Evolutionary conservation across 2,888 invertebrate genomes (phyloP).

Genomic region (Spodoptera picta): DNA sequence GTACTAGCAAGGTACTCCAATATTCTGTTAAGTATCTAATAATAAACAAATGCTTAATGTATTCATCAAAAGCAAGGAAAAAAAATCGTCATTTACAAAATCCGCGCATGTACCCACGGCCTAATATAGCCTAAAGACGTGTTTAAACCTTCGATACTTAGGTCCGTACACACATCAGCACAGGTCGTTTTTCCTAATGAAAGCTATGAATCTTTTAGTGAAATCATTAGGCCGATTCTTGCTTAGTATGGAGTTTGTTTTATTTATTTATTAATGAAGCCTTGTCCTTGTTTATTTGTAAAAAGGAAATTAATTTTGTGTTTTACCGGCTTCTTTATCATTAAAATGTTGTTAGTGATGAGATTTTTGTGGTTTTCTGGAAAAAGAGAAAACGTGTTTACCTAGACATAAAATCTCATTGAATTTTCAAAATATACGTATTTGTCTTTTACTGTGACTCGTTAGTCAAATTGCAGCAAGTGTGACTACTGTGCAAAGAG

Average conservation of each 20-base stretch:
- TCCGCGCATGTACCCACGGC: conserved; percentile 64
- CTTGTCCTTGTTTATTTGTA: conserved; percentile 5
- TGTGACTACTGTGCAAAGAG: no score
- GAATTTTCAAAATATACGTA: no score
- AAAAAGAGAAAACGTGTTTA: no score
- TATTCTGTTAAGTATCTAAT: no score
- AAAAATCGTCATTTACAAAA: no score
- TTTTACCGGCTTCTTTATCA: background rate
- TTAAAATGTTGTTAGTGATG: background rate
- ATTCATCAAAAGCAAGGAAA: no score
- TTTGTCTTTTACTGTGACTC: no score
- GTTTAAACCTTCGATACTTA: conserved; percentile 63
- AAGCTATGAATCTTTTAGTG: conserved; percentile 47
- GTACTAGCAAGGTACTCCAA: no score
- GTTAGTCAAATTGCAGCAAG: background rate
- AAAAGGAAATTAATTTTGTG: background rate
- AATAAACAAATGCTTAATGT: no score
- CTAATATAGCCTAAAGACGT: conserved; percentile 69
- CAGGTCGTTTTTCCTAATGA: conserved; percentile 35
- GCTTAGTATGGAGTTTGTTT: conserved; percentile 23
- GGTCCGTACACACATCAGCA: conserved; percentile 47
- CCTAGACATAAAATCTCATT: no score
- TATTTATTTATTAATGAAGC: conserved; percentile 24
- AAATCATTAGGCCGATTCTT: conserved; percentile 29
- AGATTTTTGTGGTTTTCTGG: no score